phyloP scores from a whole-genome alignment of 2,888 invertebrate species.

The Parnassius apollo region DNA sequence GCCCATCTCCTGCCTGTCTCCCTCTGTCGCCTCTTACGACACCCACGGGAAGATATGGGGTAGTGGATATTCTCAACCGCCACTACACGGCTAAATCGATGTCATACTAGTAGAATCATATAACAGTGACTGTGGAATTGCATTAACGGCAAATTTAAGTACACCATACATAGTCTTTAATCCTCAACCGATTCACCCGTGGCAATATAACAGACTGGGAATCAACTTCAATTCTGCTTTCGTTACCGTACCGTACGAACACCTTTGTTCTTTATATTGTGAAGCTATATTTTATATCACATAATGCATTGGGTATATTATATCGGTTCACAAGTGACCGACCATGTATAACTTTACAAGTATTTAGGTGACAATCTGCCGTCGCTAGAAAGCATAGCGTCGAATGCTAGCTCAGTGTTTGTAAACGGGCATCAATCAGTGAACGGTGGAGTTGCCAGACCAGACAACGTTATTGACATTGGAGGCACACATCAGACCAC shows the following conservation, averaged over 20 bases:
- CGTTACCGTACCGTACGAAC: too few relatives aligned
- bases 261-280: conserved; percentile 72
- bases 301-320: conserved; percentile 73
- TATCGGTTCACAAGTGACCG: conserved; percentile 66
- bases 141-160: conserved; percentile 84
- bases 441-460: conserved; percentile 79
- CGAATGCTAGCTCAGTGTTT: conserved; percentile 80
- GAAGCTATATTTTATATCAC: conserved; percentile 64
- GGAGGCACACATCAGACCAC: conserved; percentile 82
- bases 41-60: too few relatives aligned
- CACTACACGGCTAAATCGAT: conserved; percentile 62
- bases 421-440: conserved; percentile 85
- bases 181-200: conserved; percentile 77
- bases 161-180: conserved; percentile 83
- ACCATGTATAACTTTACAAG: conserved; percentile 69
- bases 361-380: conserved; percentile 78
- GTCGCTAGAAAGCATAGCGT: conserved; percentile 78
- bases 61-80: too few relatives aligned
- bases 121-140: conserved; percentile 87
- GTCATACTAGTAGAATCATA: conserved; percentile 87
- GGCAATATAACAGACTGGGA: conserved; percentile 75
- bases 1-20: too few relatives aligned
- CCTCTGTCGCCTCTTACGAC: too few relatives aligned
- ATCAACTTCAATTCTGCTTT: conserved; percentile 78
- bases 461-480: conserved; percentile 83